These are phyloP conservation scores for Cephalopholis sonnerati DNA, from an alignment of 2,113 vertebrate species.

Conservation along the genomic window DNA sequence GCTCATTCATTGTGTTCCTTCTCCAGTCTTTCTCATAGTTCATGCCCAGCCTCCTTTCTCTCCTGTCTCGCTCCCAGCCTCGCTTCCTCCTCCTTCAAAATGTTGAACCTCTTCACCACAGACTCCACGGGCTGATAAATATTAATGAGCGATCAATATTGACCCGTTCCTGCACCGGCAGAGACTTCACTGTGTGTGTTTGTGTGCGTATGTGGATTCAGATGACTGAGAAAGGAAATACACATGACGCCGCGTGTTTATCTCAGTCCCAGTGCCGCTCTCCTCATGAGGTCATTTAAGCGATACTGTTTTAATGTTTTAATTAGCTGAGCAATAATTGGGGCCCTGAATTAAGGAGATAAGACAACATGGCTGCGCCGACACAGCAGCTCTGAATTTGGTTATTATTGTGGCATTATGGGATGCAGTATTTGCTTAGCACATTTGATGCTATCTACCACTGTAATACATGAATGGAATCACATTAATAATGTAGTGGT, in stretches of 20 bases:
- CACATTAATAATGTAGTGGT: slow-evolving; percentile 48
- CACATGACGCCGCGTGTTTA: slow-evolving; percentile 38
- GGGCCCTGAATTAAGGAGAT: slow-evolving; percentile 76
- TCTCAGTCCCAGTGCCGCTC: slow-evolving; percentile 15
- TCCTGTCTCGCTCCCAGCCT: slow-evolving; percentile 6
- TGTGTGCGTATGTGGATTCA: slow-evolving; percentile 8
- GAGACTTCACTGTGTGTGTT: slow-evolving; percentile 12
- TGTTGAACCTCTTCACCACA: slow-evolving; percentile 26
- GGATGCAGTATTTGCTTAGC: slow-evolving; percentile 55
- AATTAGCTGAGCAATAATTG: slow-evolving; percentile 77
- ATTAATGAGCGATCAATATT: slow-evolving; percentile 58
- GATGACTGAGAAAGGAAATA: slow-evolving; percentile 38
- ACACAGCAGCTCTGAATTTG: slow-evolving; percentile 57
- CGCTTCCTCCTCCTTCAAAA: slow-evolving; percentile 26
- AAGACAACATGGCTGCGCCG: slow-evolving; percentile 62
- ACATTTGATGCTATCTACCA: slow-evolving; percentile 68
- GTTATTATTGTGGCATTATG: slow-evolving; percentile 56
- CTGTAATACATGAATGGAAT: slow-evolving; percentile 45
- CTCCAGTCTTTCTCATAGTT: slow-evolving; percentile 22
- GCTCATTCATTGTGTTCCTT: slow-evolving; percentile 36
- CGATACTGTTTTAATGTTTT: slow-evolving; percentile 68
- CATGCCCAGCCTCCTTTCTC: slow-evolving; percentile 30
- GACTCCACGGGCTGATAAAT: slow-evolving; percentile 49
- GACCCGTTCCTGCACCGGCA: background rate
- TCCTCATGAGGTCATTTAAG: slow-evolving; percentile 62